phyloP scores from a whole-genome alignment of 2,888 invertebrate genomes.

The Tigriopus californicus region DNA sequence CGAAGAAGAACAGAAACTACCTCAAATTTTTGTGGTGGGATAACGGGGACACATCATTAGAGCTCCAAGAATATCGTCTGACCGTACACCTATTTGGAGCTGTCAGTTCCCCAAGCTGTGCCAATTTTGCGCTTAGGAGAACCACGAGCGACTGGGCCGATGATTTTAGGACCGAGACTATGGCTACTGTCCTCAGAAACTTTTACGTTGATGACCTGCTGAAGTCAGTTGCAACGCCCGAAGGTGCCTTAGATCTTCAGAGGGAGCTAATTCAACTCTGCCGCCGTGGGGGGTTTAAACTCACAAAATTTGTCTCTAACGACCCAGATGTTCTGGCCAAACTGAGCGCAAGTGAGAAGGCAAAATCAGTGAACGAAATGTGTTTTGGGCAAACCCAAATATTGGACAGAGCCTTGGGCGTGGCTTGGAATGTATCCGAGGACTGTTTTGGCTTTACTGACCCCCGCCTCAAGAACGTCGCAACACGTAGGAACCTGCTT shows the following conservation, averaged over 20 bases:
- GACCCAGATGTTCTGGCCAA: neutral
- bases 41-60: neutral
- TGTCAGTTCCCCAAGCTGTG: slow-evolving; percentile 5
- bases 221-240: neutral
- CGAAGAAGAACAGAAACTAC: neutral
- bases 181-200: neutral
- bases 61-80: neutral
- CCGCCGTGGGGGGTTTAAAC: slow-evolving; percentile 2
- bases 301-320: neutral
- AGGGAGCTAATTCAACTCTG: neutral
- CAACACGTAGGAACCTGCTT: too few relatives aligned
- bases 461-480: too few relatives aligned
- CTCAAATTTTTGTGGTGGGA: neutral
- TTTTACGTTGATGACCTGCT: slow-evolving; percentile 13
- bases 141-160: neutral
- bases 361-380: neutral
- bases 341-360: neutral
- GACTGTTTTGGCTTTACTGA: neutral
- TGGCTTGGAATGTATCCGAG: neutral
- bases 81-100: neutral
- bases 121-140: slow-evolving; percentile 1
- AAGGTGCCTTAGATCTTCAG: neutral
- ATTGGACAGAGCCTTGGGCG: neutral
- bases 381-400: neutral
- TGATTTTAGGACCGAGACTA: neutral